phyloP scores from a whole-genome alignment of 64 coral and sea anemone species.

The Platygyra sinensis region DNA sequence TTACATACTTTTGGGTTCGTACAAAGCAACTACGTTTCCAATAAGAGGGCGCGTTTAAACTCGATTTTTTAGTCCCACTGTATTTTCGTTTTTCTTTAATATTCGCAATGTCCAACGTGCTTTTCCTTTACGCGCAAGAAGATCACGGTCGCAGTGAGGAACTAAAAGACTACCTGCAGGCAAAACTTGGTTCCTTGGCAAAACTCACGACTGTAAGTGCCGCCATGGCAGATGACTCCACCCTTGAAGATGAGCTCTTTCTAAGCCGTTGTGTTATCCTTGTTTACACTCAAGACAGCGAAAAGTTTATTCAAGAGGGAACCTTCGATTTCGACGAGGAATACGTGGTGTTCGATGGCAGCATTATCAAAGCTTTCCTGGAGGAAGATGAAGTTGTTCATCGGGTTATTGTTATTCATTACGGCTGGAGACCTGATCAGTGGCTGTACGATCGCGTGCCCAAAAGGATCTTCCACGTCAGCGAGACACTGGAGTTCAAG shows the following conservation, averaged over 20 bases:
- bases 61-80: neutral
- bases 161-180: constrained; percentile 49
- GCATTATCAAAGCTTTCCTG: constrained; percentile 59
- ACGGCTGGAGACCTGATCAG: constrained; percentile 17
- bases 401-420: constrained; percentile 42
- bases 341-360: constrained; percentile 55
- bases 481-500: constrained; percentile 26
- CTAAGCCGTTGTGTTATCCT: constrained; percentile 44
- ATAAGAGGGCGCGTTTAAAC: no score
- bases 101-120: constrained; percentile 34
- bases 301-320: constrained; percentile 42
- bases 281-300: constrained; percentile 47
- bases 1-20: no score
- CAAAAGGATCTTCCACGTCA: constrained; percentile 41
- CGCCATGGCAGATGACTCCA: constrained; percentile 41
- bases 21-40: no score
- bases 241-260: constrained; percentile 59
- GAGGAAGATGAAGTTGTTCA: constrained; percentile 28
- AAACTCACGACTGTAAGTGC: constrained; percentile 12
- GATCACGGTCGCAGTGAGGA: constrained; percentile 44
- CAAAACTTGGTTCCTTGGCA: constrained; percentile 47
- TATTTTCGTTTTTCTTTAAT: neutral
- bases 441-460: constrained; percentile 39
- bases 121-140: constrained; percentile 46
- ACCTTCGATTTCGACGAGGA: constrained; percentile 24